Evolutionary conservation across 1,140 invertebrate genomes (phyloP).

Genomic region (Drosophila repleta): DNA sequence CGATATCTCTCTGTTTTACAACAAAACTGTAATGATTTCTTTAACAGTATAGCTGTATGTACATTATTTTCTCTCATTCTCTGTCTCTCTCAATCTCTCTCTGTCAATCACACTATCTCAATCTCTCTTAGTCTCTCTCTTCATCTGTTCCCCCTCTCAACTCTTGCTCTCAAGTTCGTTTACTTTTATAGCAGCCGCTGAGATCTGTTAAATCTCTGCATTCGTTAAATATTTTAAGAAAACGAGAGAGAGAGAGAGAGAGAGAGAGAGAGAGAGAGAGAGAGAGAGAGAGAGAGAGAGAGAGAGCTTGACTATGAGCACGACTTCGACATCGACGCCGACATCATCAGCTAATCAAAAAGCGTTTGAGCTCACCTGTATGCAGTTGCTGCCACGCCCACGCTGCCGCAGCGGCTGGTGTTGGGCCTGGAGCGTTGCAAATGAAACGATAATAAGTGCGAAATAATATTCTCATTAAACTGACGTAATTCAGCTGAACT

Average conservation of each 20-base stretch:
- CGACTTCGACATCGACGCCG: too few relatives aligned
- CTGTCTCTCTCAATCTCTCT: too few relatives aligned
- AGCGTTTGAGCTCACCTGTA: constrained; percentile 28
- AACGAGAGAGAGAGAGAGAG: background rate
- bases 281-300: background rate
- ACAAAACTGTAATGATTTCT: too few relatives aligned
- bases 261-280: too few relatives aligned
- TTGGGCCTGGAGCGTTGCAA: constrained; percentile 43
- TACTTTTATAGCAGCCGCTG: too few relatives aligned
- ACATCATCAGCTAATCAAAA: constrained; percentile 20
- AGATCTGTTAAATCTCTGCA: background rate
- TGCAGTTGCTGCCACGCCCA: constrained; percentile 16
- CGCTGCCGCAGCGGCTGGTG: constrained; percentile 1
- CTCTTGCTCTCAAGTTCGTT: too few relatives aligned
- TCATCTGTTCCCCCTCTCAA: too few relatives aligned
- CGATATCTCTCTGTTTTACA: too few relatives aligned
- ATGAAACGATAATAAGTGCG: constrained; percentile 31
- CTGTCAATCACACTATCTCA: background rate
- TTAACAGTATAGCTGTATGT: too few relatives aligned
- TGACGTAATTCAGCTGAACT: constrained; percentile 10
- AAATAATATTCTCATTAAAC: constrained; percentile 19
- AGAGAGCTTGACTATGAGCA: too few relatives aligned
- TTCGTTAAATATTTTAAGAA: background rate
- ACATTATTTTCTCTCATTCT: background rate
- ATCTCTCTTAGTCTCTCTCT: background rate